Base-by-base conservation (phyloP, 2,113 vertebrate species). In the Willisornis vidua region DNA sequence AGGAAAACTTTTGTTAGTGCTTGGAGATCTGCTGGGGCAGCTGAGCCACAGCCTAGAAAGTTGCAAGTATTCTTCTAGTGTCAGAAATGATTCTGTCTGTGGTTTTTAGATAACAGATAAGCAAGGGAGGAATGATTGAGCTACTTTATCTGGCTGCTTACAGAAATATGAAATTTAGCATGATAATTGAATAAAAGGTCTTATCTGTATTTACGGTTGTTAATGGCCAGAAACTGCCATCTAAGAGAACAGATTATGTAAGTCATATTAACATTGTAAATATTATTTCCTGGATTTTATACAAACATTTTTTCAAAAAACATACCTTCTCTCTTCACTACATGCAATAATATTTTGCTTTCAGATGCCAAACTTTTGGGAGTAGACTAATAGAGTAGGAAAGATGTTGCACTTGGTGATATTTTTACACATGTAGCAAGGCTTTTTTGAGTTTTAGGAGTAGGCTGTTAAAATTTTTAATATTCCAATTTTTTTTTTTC, bases 81-180 rank as follows among this genome's bases (percentile, higher is more conserved):
- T 92, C 81, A 78, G 55, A 81, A 80, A 48, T 54, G 19, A 78
- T 90, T 61, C 8, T 67, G 55, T 68, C 51, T 73, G 63, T 89
- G 76, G 73, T 6, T 91, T 82, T 57, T 28, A 77, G 65, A 72
- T 68, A 84, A 49, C 41, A 65, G 83, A 97, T 89, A 74, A 75
- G n/a, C 23, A 12, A 8, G 25, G 49, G 65, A 91, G 65, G 73
- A 91, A 73, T 88, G 75, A 92, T 25, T 63, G 72, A 72, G 41
- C 72, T 89, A 33, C 76, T 93, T 93, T 96, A 96, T 96, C 37
- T 0, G 62, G 41, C 88, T 93, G 88, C 94, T 92, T 92, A 55
- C 94, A 94, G 89, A 93, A 89, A 88, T 5, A 39, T 67, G 68
- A 94, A 70, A 76, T 92, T 70, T 59, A 80, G 55, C 59, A 12